Evolutionary conservation across 1,140 invertebrate species (phyloP), one percentile per base, ranked within the genome.

Genomic region (Cyclina sinensis): DNA sequence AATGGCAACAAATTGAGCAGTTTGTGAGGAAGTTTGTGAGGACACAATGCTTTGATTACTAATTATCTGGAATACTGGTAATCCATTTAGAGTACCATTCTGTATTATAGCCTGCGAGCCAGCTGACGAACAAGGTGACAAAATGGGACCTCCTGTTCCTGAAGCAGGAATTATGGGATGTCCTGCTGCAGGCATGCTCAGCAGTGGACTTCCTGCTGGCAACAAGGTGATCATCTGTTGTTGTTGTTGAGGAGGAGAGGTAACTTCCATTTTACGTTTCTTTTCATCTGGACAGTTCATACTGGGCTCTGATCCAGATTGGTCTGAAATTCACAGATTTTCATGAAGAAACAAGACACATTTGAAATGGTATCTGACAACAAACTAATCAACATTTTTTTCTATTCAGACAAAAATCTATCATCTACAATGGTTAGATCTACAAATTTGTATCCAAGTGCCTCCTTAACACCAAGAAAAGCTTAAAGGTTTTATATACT

Each of bases 51-150:
- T 51, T 62, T 46, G 48, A 86, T 76, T 86, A 35, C 37, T 86
- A 24, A 87, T n/a, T 43, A 87, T 54, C 43, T 87, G 74, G 16
- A 87, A 87, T 35, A 86, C 43, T 27, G 84, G 84, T 48, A 86
- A 37, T 2, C 74, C 74, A 39, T 85, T 85, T 5, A 78, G 43
- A 7, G 76, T 87, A 39, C 85, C 85, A 35, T 78, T 87, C 30
- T 79, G 85, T 21, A 87, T 43, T 12, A 87, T 35, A 18, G 85
- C 70, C 51, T 79, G 85, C 18, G 83, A 57, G n/a, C 48, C 54
- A 43, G 12, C 65, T 1, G 74, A 3, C 16, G 35, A 46, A 21
- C 43, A 48, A 11, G 85, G 57, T 7, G 85, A 24, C 9, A 87
- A 37, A 18, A 87, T 65, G 11, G 59, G 74, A 39, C 27, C 32